These are phyloP conservation scores for Chinchilla lanigera DNA, from an alignment of 2,113 vertebrate genomes.

Conservation along the genomic window DNA sequence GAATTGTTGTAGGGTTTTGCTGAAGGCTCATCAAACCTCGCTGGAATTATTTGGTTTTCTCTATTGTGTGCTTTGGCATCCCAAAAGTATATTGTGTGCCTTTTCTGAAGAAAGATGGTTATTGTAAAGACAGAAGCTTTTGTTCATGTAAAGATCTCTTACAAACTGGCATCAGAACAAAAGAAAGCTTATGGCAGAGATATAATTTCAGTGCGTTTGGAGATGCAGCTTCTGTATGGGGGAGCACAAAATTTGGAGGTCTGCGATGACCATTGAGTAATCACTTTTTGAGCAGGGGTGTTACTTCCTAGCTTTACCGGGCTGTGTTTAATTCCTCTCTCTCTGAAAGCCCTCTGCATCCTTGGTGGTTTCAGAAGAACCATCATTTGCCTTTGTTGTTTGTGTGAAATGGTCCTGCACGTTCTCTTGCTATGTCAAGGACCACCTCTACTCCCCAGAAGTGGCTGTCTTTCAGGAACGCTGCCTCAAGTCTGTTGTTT, in stretches of 20 bases:
- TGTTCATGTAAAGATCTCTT: constrained; percentile 76
- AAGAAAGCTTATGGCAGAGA: constrained; percentile 47
- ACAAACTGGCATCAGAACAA: constrained; percentile 69
- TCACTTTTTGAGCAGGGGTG: constrained; percentile 59
- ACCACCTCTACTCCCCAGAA: constrained; percentile 64
- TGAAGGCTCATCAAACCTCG: constrained; percentile 69
- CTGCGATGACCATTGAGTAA: constrained; percentile 46
- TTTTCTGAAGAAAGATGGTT: constrained; percentile 71
- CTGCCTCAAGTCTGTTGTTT: constrained; percentile 61
- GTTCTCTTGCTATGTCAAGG: constrained; percentile 19
- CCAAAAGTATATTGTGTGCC: constrained; percentile 58
- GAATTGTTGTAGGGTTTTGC: constrained; percentile 75
- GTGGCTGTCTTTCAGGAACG: constrained; percentile 48
- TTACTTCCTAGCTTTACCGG: not conserved
- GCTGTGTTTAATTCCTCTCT: constrained; percentile 43
- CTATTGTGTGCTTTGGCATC: constrained; percentile 48
- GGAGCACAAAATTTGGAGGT: not conserved
- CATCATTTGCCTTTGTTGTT: constrained; percentile 56
- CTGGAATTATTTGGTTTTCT: constrained; percentile 76
- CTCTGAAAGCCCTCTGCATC: constrained; percentile 37
- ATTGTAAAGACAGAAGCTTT: constrained; percentile 78
- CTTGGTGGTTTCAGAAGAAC: constrained; percentile 47
- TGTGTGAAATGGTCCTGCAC: constrained; percentile 61
- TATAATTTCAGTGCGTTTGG: constrained; percentile 62
- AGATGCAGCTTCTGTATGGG: not conserved